Conservation (phyloP, 35 echinoderm and acorn worm species). For the Ophioderma brevispina region DNA sequence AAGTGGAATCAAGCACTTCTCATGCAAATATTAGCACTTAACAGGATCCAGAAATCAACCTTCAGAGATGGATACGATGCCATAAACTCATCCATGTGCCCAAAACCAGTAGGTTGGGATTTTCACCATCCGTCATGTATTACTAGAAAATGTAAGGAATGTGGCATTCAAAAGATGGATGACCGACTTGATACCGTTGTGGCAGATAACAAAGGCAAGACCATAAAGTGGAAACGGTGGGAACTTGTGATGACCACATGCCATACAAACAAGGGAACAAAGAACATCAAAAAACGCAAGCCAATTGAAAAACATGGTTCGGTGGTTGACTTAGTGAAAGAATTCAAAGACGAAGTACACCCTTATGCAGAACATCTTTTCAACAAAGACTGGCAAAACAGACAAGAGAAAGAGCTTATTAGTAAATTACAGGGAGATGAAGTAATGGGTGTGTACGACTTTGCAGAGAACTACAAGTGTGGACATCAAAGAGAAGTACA, state of each 20-base stretch:
- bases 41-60: background rate
- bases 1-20: too few species aligned
- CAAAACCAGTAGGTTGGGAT: background rate
- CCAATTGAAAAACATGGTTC: conserved; percentile 33
- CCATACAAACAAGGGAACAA: conserved; percentile 28
- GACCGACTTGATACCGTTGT: background rate
- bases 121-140: background rate
- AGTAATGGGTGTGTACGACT: conserved; percentile 53
- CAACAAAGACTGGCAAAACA: conserved; percentile 74
- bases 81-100: background rate
- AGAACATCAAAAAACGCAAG: conserved; percentile 16
- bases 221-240: conserved; percentile 66
- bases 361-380: conserved; percentile 65
- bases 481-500: conserved; percentile 71
- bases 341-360: conserved; percentile 48
- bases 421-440: conserved; percentile 32
- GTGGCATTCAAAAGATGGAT: background rate
- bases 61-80: background rate
- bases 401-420: conserved; percentile 35
- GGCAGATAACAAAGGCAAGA: background rate
- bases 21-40: too few species aligned
- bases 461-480: conserved; percentile 83
- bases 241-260: conserved; percentile 26
- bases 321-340: background rate
- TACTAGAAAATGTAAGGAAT: background rate